phyloP scores from a whole-genome alignment of 2,888 invertebrate species.

The Nematopogon swammerdamellus region DNA sequence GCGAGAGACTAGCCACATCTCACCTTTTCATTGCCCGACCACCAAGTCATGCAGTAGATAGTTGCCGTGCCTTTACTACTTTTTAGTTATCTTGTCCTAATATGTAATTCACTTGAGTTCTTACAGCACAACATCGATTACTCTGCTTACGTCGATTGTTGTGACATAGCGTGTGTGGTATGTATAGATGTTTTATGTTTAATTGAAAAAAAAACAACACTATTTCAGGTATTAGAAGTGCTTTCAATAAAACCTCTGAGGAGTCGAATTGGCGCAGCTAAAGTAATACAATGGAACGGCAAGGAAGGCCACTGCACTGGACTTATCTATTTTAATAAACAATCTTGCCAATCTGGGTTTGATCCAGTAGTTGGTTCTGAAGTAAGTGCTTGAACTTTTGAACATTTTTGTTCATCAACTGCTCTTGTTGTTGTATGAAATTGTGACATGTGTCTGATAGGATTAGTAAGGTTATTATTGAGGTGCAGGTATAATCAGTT shows the following conservation, averaged over 20 bases:
- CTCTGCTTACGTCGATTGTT: too few species aligned
- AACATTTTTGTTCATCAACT: not conserved
- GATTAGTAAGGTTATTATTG: too few species aligned
- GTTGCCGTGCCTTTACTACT: too few species aligned
- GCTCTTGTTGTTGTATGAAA: not conserved
- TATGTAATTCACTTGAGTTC: too few species aligned
- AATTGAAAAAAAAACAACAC: too few species aligned
- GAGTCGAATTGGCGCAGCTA: slow-evolving; percentile 48
- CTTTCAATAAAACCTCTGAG: slow-evolving; percentile 59
- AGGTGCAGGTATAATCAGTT: too few species aligned
- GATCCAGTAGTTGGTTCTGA: slow-evolving; percentile 58
- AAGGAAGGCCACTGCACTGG: slow-evolving; percentile 56
- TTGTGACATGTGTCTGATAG: not conserved
- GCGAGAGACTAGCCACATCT: too few species aligned
- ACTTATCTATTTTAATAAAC: slow-evolving; percentile 57
- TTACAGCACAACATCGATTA: too few species aligned
- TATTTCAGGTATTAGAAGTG: slow-evolving; percentile 62
- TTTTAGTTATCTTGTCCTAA: too few species aligned
- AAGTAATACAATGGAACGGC: slow-evolving; percentile 38
- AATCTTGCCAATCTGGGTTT: slow-evolving; percentile 49
- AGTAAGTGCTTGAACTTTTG: slow-evolving; percentile 23
- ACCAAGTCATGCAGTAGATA: too few species aligned
- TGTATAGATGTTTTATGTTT: slow-evolving; percentile 4
- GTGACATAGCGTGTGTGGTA: too few species aligned
- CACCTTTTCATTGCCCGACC: too few species aligned